A percentile compares a stretch with the other conserved stretches of the same genome.
Evolutionary conservation across 2,797 vertebrate species (phyloP).

Genomic region (Vespertilio murinus): DNA sequence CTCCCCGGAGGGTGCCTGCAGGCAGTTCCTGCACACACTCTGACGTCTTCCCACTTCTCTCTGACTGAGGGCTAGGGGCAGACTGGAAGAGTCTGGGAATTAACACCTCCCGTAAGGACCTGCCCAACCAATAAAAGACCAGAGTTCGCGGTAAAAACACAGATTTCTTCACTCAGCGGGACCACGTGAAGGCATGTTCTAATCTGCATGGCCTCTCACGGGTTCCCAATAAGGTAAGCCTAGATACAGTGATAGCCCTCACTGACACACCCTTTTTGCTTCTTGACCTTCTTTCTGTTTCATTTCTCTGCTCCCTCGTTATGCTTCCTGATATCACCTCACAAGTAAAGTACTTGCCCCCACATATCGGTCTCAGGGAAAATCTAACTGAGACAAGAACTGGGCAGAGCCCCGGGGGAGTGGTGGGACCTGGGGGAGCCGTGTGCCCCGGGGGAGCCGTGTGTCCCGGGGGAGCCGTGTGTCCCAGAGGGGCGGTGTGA

Average conservation of each 20-base stretch:
- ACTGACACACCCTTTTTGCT: neutral
- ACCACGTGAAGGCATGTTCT: neutral
- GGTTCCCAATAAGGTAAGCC: neutral
- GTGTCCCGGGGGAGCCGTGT: no score
- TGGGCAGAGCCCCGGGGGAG: no score
- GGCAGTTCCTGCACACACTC: neutral
- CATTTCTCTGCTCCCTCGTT: neutral
- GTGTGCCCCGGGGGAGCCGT: no score
- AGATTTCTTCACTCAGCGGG: neutral
- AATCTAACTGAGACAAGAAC: neutral
- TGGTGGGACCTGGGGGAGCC: no score
- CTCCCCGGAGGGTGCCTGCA: neutral
- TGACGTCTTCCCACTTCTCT: neutral
- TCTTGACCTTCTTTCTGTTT: neutral
- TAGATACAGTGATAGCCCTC: neutral
- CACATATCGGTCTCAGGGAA: neutral
- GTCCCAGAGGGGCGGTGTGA: no score
- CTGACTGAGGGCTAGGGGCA: neutral
- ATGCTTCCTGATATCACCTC: neutral
- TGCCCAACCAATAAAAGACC: neutral
- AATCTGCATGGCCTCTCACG: neutral
- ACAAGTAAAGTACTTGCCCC: neutral
- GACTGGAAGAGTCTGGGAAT: neutral
- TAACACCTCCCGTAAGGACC: neutral
- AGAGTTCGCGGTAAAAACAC: neutral